phyloP scores from a whole-genome alignment of 2,888 invertebrate genomes.

The Molanna angustata region DNA sequence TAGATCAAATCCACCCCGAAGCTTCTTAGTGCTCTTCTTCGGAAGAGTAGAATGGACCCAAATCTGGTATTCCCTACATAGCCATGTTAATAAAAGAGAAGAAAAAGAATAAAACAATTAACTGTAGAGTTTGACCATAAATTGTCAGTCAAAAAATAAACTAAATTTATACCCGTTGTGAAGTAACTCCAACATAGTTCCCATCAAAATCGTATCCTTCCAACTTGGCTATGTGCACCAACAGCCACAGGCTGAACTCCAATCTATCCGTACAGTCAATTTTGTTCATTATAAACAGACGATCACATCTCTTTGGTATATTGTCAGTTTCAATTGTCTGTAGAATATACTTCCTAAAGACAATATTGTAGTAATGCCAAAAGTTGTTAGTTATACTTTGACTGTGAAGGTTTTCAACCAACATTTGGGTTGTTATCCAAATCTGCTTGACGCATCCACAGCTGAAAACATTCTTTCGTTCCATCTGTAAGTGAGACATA shows the following conservation, averaged over 20 bases:
- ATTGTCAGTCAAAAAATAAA: neutral
- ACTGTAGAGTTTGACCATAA: neutral
- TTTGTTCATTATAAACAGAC: constrained; percentile 27
- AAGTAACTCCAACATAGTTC: constrained; percentile 36
- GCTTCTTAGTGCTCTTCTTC: no score
- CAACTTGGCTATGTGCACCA: constrained; percentile 46
- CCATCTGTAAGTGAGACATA: constrained; percentile 43
- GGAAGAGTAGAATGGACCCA: no score
- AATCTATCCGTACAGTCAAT: constrained; percentile 39
- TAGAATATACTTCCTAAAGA: constrained; percentile 38
- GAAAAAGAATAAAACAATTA: no score
- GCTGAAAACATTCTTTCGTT: constrained; percentile 49
- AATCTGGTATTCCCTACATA: no score
- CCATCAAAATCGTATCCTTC: constrained; percentile 44
- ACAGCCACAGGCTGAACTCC: constrained; percentile 47
- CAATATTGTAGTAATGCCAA: constrained; percentile 47
- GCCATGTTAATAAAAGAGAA: no score
- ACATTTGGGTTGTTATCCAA: constrained; percentile 54
- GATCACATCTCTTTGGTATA: constrained; percentile 30
- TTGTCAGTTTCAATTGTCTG: constrained; percentile 35
- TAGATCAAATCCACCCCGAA: no score
- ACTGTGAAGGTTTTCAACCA: constrained; percentile 41
- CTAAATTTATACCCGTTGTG: constrained; percentile 20
- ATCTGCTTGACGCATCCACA: constrained; percentile 58
- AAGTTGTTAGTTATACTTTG: constrained; percentile 41